Base-by-base conservation (phyloP, 2,797 vertebrate species). In the Sebastes miniatus region DNA sequence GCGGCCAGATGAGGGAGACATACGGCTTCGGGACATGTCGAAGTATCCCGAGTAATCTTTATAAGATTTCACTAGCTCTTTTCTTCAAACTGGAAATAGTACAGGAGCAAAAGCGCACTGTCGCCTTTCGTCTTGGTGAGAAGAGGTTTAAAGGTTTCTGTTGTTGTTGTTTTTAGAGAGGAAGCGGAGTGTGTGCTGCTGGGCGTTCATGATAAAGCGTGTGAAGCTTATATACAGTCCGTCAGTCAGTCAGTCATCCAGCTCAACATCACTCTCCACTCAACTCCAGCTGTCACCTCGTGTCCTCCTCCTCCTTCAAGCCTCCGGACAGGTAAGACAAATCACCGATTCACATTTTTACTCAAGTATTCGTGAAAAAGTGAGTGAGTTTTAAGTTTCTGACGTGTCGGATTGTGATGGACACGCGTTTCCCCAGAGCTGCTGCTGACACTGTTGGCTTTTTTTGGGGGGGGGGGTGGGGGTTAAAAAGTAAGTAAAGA, bases 1-100 rank as follows among this genome's bases (percentile, higher is more conserved):
- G 91, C 86, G 89, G 89, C 94, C 94, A 94, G 92, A 94, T 89
- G 94, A 94, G 93, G 94, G 94, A 94, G 94, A 94, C 93, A 91
- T 94, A 85, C 88, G 84, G 90, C 94, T 94, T 94, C 84, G 76
- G 92, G 91, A 93, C 90, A 89, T 91, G 87, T 85, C 88, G 83
- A 94, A 94, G 83, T 92, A 90, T 89, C 89, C 89, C 79, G 81
- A 90, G 75, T 90, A 65, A 82, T 85, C 86, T 79, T 83, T 79
- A 72, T 27, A 88, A 92, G 73, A 93, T 93, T 90, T 89, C 85
- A 91, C 92, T 85, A 76, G 73, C 83, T 85, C 87, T 87, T 47
- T 47, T 83, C 88, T 80, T 87, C 84, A 87, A 63, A 63, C 76
- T 88, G 90, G 90, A 92, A 90, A 87, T 79, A 86, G 86, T 61